These are phyloP conservation scores for Cryptops parisi DNA, from an alignment of 2,888 invertebrate genomes.

Conservation along the genomic window DNA sequence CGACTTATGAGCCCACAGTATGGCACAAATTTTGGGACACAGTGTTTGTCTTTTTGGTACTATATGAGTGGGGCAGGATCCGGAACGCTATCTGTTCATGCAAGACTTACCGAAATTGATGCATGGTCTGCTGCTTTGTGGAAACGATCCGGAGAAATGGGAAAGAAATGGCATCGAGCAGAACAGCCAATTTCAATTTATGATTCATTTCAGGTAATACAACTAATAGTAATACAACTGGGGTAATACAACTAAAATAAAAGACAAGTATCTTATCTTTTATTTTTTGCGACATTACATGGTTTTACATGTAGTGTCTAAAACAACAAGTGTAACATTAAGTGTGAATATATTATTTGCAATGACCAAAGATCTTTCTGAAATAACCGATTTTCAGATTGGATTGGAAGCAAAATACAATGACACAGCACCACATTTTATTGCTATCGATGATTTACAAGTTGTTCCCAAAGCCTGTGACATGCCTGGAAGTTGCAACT, in stretches of 20 bases:
- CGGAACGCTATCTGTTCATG: background rate
- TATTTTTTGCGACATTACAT: no score
- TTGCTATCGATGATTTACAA: background rate
- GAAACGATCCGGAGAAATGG: background rate
- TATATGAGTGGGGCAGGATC: constrained; percentile 5
- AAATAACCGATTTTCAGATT: background rate
- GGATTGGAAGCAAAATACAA: background rate
- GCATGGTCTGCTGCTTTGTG: background rate
- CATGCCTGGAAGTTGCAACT: background rate
- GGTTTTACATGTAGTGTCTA: no score
- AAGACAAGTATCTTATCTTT: no score
- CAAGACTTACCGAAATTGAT: no score
- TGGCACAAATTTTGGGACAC: background rate
- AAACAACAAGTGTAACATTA: no score
- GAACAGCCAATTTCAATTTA: background rate
- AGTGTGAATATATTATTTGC: no score
- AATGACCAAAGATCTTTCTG: no score
- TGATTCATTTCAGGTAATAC: background rate
- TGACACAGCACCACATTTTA: background rate
- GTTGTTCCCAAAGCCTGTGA: background rate
- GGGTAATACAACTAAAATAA: no score
- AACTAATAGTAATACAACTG: no score
- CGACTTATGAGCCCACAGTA: no score
- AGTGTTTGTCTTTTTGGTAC: constrained; percentile 5
- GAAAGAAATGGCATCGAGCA: constrained; percentile 3